These are phyloP conservation scores for Tetranychus cinnabarinus DNA, from an alignment of 1,140 invertebrate genomes.

Conservation along the genomic window DNA sequence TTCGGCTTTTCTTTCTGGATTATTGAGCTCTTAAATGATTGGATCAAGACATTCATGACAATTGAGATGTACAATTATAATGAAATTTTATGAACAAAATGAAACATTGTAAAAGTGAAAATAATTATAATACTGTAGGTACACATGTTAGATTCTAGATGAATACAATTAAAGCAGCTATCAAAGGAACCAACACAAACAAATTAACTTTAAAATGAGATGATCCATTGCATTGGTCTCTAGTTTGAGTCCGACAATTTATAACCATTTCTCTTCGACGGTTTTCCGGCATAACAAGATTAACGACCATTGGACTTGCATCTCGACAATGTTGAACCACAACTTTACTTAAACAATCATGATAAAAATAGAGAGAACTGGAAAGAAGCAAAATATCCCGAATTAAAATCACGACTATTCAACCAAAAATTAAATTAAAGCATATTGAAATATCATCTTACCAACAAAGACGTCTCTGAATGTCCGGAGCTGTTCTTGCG, in stretches of 20 bases:
- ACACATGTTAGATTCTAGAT: not conserved
- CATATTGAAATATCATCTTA: not conserved
- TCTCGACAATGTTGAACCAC: conserved; percentile 8
- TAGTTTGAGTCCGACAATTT: conserved; percentile 5
- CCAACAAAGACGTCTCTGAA: conserved; percentile 9
- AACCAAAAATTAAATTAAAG: too few species aligned
- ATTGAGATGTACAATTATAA: not conserved
- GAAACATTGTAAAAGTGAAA: not conserved
- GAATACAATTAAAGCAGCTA: not conserved
- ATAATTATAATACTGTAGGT: not conserved
- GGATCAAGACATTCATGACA: not conserved
- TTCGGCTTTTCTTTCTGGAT: too few species aligned
- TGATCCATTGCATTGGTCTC: conserved; percentile 5
- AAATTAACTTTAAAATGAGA: not conserved
- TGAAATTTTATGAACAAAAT: not conserved
- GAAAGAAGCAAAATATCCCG: not conserved
- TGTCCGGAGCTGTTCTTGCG: conserved; percentile 3
- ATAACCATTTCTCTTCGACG: conserved; percentile 6
- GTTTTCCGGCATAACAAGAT: conserved; percentile 5
- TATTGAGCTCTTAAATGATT: too few species aligned
- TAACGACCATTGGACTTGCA: conserved; percentile 4
- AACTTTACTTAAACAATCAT: conserved; percentile 8
- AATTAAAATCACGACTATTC: too few species aligned
- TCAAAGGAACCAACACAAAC: not conserved
- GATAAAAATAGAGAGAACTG: conserved; percentile 7